Evolutionary conservation across 2,113 vertebrate genomes (phyloP), one percentile per base, ranked within the genome.

Genomic region (Tonatia bakeri): DNA sequence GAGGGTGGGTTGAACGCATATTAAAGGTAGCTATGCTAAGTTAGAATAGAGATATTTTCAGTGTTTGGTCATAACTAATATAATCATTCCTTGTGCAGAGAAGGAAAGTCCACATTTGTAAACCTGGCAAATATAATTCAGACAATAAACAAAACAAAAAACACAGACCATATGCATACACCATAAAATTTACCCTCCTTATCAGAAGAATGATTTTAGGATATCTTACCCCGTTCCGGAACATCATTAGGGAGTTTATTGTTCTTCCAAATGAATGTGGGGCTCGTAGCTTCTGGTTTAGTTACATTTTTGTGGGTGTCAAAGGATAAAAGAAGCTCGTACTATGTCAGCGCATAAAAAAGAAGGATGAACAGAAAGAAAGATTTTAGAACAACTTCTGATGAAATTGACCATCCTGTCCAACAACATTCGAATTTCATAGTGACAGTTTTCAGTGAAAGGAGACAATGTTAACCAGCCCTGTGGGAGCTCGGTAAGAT

Each of bases 231-330:
- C 52, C 14, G 52, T 47, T 47, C 73, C 14, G 99, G 98, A 70
- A 56, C 79, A 67, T 99, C 99, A 5, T 47, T 10, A 43, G 99
- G 99, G 79, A 99, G 98, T 19, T 8, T 96, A 3, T 98, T 77
- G 67, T 98, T 96, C 47, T 94, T 97, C 99, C 99, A 99, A 13
- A 59, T 36, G 96, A 99, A 99, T 24, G 93, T 45, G 0, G 99
- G 99, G 10, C 47, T 94, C 0, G 0, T 0, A 6, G 97, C 91
- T 0, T 17, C 2, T 0, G 36, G 0, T 0, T 0, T 4, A 7
- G 98, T 99, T 20, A 12, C 0, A 47, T 99, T 99, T 65, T 3
- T 50, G 0, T 97, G 98, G 0, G 99, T 99, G 96, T 99, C 98
- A 90, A 99, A 99, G 82, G 97, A 75, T 47, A 99, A 93, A 93